These are phyloP conservation scores for Ellobium chinense DNA, from an alignment of 2,888 invertebrate species.

Conservation along the genomic window DNA sequence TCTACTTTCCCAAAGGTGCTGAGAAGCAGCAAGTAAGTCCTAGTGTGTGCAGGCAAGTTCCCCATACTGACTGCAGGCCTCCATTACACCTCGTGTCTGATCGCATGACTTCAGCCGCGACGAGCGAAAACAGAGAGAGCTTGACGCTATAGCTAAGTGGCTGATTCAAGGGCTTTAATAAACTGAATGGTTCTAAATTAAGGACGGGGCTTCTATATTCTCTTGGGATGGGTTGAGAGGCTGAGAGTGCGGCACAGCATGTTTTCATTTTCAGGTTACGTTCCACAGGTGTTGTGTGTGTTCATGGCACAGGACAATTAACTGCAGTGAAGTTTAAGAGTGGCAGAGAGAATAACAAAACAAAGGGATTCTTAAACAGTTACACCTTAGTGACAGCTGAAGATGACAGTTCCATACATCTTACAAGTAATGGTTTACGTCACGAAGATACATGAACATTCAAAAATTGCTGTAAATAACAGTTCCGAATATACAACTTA, in stretches of 20 bases:
- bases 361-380: no score
- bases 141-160: neutral
- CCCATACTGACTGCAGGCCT: neutral
- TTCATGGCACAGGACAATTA: conserved; percentile 19
- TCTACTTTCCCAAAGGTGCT: neutral
- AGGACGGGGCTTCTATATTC: neutral
- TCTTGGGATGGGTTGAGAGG: conserved; percentile 19
- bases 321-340: neutral
- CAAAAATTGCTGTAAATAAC: no score
- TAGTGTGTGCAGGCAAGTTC: neutral
- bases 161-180: conserved; percentile 6
- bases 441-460: no score
- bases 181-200: neutral
- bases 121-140: conserved; percentile 44
- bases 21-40: conserved; percentile 1
- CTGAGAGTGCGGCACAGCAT: neutral
- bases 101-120: conserved; percentile 46
- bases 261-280: neutral
- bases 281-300: neutral
- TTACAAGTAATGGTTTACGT: no score
- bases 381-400: no score
- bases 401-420: no score
- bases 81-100: conserved; percentile 40
- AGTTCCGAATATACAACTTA: no score
- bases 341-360: neutral